Percentiles rank a stretch among this genome's conserved stretches.
phyloP scores from a whole-genome alignment of 2,888 invertebrate species.

The Drosophila mimica region DNA sequence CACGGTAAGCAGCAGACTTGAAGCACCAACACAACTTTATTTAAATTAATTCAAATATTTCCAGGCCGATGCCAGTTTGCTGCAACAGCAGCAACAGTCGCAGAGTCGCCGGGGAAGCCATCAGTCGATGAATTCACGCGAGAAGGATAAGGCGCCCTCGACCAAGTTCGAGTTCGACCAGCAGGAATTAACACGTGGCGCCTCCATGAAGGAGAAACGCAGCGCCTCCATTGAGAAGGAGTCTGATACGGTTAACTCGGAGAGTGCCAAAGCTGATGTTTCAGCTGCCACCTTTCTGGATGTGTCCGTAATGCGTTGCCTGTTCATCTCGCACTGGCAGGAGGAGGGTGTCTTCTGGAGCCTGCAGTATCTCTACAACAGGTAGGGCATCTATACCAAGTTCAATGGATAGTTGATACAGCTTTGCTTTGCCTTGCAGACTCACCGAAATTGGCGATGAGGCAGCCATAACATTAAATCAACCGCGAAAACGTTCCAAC shows the following conservation, averaged over 20 bases:
- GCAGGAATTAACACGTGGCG: slow-evolving; percentile 83
- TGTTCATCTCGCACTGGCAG: slow-evolving; percentile 98
- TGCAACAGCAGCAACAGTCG: slow-evolving; percentile 88
- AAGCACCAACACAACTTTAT: too few species aligned
- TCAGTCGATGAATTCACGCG: slow-evolving; percentile 83
- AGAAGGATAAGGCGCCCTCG: slow-evolving; percentile 80
- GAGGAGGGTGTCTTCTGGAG: slow-evolving; percentile 99
- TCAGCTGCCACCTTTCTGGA: slow-evolving; percentile 97
- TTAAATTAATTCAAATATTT: not conserved
- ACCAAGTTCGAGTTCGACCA: slow-evolving; percentile 85
- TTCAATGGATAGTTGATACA: not conserved
- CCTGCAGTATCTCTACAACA: slow-evolving; percentile 94
- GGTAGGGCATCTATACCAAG: slow-evolving; percentile 86
- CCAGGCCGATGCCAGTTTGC: slow-evolving; percentile 91
- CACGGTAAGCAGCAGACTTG: slow-evolving; percentile 86
- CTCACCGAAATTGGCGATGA: slow-evolving; percentile 95
- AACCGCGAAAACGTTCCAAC: slow-evolving; percentile 94
- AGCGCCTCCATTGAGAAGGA: slow-evolving; percentile 91
- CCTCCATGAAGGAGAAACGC: slow-evolving; percentile 83
- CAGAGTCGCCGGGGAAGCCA: slow-evolving; percentile 84
- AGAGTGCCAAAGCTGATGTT: slow-evolving; percentile 86
- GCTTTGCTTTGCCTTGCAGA: slow-evolving; percentile 85
- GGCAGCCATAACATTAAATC: slow-evolving; percentile 89
- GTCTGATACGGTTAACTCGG: slow-evolving; percentile 88
- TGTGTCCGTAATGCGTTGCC: slow-evolving; percentile 96